Base-by-base conservation (phyloP, 2,888 invertebrate genomes). In the Allolobophora icterica region DNA sequence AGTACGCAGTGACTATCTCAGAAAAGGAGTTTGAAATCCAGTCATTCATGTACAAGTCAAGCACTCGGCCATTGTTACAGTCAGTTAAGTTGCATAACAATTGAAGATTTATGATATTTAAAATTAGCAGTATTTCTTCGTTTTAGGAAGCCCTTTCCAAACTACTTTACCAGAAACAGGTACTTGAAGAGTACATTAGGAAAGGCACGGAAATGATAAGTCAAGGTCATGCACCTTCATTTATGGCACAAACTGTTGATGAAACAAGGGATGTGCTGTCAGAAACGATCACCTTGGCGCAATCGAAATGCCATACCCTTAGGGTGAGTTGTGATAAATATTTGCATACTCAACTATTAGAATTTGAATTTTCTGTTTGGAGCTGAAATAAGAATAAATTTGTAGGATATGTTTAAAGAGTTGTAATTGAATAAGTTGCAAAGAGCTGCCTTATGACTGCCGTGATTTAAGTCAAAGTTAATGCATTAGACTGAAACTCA, bases 191-290 rank as follows among this genome's bases (percentile, higher is more conserved):
- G 1, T 97, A 98, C 97, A 95, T 99, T 11, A 98, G 98, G 95
- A 97, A 97, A 92, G 99, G 99, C 38, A 97, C 97, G 94, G 98
- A 98, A 94, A 96, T 99, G 0, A 96, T 97, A 92, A 97, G 97
- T 95, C 98, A 98, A 94, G 96, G 97, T 0, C 97, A 98, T 94
- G 97, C 98, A 0, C 98, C 98, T 0, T 96, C 97, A 0, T 99
- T 99, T 94, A 97, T 99, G 0, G 97, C 97, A 92, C 96, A 97
- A 92, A 97, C 98, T 95, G 97, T 98, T 0, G 97, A 97, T 93
- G 97, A 97, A 91, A 96, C 99, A n/a, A 98, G 98, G 95, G 96
- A 96, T n/a, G 97, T 97, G 89, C 98, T 98, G 98, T 97, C 97
- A 94, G 97, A 97, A 91, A 97, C 98, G 0, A 98, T 98, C 94